Base-by-base conservation (phyloP, 1,140 invertebrate genomes). In the Neodiprion pinetum region DNA sequence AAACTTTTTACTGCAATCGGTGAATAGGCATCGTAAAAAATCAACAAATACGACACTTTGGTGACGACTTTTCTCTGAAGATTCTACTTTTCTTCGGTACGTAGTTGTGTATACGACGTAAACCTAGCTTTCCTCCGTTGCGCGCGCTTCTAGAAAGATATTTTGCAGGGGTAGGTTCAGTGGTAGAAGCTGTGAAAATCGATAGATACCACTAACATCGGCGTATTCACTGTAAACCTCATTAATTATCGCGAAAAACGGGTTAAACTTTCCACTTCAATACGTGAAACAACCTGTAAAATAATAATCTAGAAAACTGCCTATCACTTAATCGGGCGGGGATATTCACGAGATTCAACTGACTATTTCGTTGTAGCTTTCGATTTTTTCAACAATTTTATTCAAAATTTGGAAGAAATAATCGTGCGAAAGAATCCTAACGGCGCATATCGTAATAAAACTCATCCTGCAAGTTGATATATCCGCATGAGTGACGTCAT, bases 131-230 rank as follows among this genome's bases (percentile, higher is more conserved):
- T 28, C 12, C 53, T 61, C 53, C 4, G 53, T 61, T 61, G 53
- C 53, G 48, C 21, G 11, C 71, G 48, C 21, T 23, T 72, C 61
- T 7, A 53, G 14, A 28, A 72, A 53, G 14, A 48, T 72, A 61
- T 49, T 61, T 49, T 72, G 49, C 61, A 53, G 49, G 49, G 61
- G 61, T 72, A 72, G 53, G 53, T 61, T 14, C 53, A 14, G 53
- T 40, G 53, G 11, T 61, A 61, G 53, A 61, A 61, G 53, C 53
- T 61, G 53, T 5, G 53, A 61, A 61, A 61, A 61, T 61, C 53
- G 53, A 61, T 61, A 61, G 53, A 61, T 61, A 61, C 53, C 53
- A 61, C n/a, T 61, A 61, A 61, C 53, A 61, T 61, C 53, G 53
- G 5, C 4, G n/a, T 61, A 61, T 61, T 61, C n/a, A 61, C 53